phyloP scores from a whole-genome alignment of 2,888 invertebrate genomes.

The Helicoverpa assulta region DNA sequence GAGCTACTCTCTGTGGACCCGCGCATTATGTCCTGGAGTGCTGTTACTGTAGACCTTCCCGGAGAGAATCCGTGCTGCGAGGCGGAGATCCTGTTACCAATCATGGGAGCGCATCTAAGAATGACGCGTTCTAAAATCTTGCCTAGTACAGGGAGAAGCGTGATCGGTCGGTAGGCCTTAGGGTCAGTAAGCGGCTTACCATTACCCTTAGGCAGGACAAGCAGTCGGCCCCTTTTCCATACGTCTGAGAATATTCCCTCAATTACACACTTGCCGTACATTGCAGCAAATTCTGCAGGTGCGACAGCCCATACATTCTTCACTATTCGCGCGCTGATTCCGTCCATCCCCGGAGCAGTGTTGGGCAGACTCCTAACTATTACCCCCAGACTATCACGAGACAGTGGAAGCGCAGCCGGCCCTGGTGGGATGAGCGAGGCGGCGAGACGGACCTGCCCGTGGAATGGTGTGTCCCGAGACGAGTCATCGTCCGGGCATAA shows the following conservation, averaged over 20 bases:
- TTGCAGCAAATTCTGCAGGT: conserved; percentile 8
- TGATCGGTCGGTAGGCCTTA: conserved; percentile 64
- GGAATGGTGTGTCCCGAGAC: conserved; percentile 49
- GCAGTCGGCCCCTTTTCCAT: conserved; percentile 55
- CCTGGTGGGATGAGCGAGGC: conserved; percentile 53
- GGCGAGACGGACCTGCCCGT: conserved; percentile 43
- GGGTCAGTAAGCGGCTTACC: conserved; percentile 54
- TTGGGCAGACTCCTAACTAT: conserved; percentile 56
- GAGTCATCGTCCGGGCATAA: conserved; percentile 63
- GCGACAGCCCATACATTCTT: conserved; percentile 3
- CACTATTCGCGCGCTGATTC: conserved; percentile 15
- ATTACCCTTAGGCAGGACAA: conserved; percentile 61
- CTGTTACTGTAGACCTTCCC: conserved; percentile 59
- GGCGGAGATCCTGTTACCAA: conserved; percentile 12
- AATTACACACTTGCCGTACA: conserved; percentile 13
- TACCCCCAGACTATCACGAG: conserved; percentile 7
- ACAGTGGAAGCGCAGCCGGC: conserved; percentile 26
- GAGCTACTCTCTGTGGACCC: too few relatives aligned
- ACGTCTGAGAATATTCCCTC: conserved; percentile 56
- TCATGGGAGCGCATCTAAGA: conserved; percentile 39
- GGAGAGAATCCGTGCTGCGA: conserved; percentile 67
- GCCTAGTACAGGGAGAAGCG: conserved; percentile 63
- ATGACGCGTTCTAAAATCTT: conserved; percentile 65
- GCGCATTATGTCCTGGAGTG: too few relatives aligned
- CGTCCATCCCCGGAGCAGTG: conserved; percentile 41